Conservation (phyloP, 2,797 vertebrate species). For the Sibirionetta formosa region DNA sequence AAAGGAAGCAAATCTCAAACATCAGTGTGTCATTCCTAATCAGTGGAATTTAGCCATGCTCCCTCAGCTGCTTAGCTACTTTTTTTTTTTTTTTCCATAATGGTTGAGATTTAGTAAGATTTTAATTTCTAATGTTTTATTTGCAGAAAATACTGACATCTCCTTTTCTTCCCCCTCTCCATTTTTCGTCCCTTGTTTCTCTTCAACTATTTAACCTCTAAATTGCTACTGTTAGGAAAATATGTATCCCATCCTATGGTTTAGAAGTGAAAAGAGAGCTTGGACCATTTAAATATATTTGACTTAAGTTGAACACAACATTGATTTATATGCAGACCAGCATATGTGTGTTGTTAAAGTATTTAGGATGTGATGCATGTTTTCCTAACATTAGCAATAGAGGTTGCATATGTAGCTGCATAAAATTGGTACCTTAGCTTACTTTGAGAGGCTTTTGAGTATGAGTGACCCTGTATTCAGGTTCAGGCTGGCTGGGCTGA, state of each 20-base stretch:
- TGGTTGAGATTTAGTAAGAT: constrained; percentile 21
- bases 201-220: background rate
- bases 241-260: background rate
- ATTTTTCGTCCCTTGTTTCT: background rate
- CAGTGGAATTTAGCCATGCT: background rate
- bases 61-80: constrained; percentile 29
- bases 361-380: background rate
- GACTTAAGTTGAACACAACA: background rate
- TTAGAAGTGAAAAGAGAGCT: background rate
- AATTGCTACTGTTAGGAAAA: background rate
- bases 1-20: constrained; percentile 52
- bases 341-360: background rate
- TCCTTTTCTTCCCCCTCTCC: background rate
- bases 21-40: constrained; percentile 22
- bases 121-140: background rate
- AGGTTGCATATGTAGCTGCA: background rate
- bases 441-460: background rate
- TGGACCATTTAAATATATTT: background rate
- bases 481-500: background rate
- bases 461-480: background rate
- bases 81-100: constrained; percentile 23
- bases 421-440: background rate
- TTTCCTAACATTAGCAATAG: background rate
- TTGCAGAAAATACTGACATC: background rate
- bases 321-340: background rate